These are phyloP conservation scores for Eclectus roratus DNA, from an alignment of 2,113 vertebrate genomes.

Conservation along the genomic window DNA sequence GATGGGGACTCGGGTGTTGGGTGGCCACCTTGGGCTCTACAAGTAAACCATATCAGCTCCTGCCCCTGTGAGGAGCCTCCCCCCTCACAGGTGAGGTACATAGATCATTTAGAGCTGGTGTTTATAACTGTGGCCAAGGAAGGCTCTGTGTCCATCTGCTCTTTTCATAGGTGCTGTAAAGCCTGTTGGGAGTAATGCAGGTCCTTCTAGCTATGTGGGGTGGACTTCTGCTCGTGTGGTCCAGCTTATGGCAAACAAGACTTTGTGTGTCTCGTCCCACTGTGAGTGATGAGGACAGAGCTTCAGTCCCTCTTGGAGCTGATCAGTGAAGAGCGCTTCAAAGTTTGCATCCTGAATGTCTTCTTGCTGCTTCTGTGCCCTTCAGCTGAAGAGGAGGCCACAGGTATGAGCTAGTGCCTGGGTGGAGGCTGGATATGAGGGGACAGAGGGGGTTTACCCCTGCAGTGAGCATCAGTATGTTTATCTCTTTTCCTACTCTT, in stretches of 20 bases:
- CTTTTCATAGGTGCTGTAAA: fast-evolving
- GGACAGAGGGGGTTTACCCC: not conserved
- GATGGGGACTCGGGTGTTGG: not conserved
- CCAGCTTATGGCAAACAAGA: not conserved
- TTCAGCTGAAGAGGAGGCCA: not conserved
- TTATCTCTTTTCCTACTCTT: not conserved
- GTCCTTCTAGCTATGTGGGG: fast-evolving
- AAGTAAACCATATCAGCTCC: not conserved
- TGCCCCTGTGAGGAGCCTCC: not conserved
- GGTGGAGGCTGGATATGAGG: not conserved
- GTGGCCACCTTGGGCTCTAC: not conserved
- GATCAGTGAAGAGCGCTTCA: not conserved
- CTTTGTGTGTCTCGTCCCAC: not conserved
- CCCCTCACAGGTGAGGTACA: fast-evolving
- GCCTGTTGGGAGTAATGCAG: not conserved
- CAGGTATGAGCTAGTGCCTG: not conserved
- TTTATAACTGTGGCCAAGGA: not conserved
- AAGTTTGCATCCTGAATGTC: not conserved
- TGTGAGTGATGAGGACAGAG: not conserved
- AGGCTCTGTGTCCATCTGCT: fast-evolving
- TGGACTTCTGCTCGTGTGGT: not conserved
- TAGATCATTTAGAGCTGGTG: not conserved
- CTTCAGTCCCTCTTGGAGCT: not conserved
- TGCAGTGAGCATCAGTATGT: not conserved
- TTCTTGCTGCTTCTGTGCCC: not conserved